Base-by-base conservation (phyloP, 2,888 invertebrate species). In the Idaea dimidiata region DNA sequence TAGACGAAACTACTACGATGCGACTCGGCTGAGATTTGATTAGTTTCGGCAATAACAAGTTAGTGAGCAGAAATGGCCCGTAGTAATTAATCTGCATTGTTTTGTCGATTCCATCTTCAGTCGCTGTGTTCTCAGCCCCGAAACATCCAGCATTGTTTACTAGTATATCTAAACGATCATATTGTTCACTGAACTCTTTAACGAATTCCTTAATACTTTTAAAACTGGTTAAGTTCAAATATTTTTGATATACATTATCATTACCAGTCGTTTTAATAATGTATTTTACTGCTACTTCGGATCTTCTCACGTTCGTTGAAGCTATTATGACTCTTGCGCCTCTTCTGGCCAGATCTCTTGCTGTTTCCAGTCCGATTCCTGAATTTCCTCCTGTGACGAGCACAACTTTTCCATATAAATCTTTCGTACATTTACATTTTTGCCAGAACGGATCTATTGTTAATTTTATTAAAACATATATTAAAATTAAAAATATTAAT, bases 321-420 rank as follows among this genome's bases (percentile, higher is more conserved):
- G 97, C 97, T 94, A 98, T 96, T 63, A 90, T 76, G 24, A 93
- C 86, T 77, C 93, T 95, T 0, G 96, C 97, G 4, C 95, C 95
- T 66, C 96, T 88, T 67, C 88, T 91, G 0, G 97, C 97, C 66
- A 97, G 84, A 72, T 95, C 95, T 64, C 89, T 87, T 0, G 94
- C 96, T 0, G 96, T 95, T 86, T 96, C 96, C 78, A 95, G 94
- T 1, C 97, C 97, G 64, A 97, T 96, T 2, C 97, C 97, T 0
- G 95, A 94, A 82, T 97, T 97, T 0, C 96, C 95, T 7, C 97
- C 97, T 0, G 97, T 97, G 7, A 97, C 90, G 54, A 97, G 93
- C 0, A 93, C 93, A 57, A 95, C 89, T 93, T 96, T 95, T 56
- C 93, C 94, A 1, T 83, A 65, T 2, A 91, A 66, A 43, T 79